Percentiles rank a stretch among this genome's conserved stretches.
Evolutionary conservation across 2,888 invertebrate species (phyloP).

Genomic region (Rhimphoctona megacephalus): DNA sequence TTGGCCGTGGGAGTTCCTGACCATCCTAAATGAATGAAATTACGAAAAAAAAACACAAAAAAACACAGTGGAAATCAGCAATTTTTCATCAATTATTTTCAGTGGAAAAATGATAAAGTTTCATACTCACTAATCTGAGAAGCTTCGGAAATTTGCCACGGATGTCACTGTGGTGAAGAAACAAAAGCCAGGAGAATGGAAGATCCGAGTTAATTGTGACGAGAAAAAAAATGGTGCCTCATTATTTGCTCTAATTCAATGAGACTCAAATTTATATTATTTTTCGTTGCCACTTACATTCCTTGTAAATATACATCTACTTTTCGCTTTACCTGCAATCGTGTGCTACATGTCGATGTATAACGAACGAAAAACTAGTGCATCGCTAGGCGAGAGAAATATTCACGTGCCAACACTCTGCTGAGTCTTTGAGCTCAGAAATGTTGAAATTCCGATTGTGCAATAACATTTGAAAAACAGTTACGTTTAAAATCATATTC

Average conservation of each 20-base stretch:
- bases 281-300: conserved; percentile 60
- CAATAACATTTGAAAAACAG: background rate
- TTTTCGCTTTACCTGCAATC: conserved; percentile 59
- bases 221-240: conserved; percentile 64
- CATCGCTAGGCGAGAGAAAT: conserved; percentile 9
- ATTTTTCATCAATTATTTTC: background rate
- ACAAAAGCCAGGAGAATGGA: conserved; percentile 85
- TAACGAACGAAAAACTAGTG: conserved; percentile 36
- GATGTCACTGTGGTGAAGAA: conserved; percentile 93
- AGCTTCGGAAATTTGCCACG: conserved; percentile 95
- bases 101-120: conserved; percentile 15
- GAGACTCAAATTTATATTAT: conserved; percentile 24
- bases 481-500: no score
- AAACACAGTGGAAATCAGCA: conserved; percentile 48
- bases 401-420: conserved; percentile 9
- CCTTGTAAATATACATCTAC: conserved; percentile 37
- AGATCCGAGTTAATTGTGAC: conserved; percentile 78
- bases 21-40: conserved; percentile 89
- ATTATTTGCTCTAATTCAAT: conserved; percentile 59
- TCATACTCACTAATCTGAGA: conserved; percentile 91
- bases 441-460: background rate
- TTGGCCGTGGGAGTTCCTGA: conserved; percentile 92
- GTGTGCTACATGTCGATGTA: conserved; percentile 23
- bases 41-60: background rate
- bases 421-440: background rate